Conservation (phyloP, 2,888 invertebrate species). For the Drosophila cracens region DNA sequence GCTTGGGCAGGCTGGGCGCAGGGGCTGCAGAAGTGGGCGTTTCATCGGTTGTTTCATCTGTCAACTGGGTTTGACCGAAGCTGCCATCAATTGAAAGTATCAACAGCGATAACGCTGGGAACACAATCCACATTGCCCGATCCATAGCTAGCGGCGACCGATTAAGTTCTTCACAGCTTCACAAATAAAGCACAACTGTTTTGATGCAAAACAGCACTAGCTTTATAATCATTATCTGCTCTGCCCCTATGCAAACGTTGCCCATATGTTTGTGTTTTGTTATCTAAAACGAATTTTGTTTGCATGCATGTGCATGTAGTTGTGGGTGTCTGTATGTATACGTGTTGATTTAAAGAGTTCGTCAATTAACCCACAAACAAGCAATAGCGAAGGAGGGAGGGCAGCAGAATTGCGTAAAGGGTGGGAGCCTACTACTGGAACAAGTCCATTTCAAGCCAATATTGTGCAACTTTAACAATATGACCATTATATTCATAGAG, state of each 20-base stretch:
- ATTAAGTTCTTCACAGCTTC: constrained; percentile 51
- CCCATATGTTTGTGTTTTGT: constrained; percentile 16
- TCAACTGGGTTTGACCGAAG: constrained; percentile 9
- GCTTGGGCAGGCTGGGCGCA: constrained; percentile 20
- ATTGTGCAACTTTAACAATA: background rate
- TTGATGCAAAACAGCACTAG: constrained; percentile 3
- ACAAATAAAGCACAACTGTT: constrained; percentile 61
- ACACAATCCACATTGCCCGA: constrained; percentile 19
- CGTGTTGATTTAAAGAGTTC: background rate
- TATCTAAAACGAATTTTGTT: constrained; percentile 30
- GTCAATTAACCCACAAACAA: constrained; percentile 29
- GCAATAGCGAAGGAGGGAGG: background rate
- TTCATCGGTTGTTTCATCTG: constrained; percentile 5
- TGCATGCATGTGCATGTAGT: background rate
- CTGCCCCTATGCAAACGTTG: constrained; percentile 20
- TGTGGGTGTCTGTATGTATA: background rate
- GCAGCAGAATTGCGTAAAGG: background rate
- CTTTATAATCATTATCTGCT: background rate
- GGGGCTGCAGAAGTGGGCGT: background rate
- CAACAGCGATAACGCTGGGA: constrained; percentile 20
- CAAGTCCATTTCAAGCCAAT: background rate
- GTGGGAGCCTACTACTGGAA: background rate
- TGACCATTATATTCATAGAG: background rate
- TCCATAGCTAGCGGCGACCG: constrained; percentile 35
- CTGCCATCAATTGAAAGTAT: constrained; percentile 3